A percentile compares a stretch with the other conserved stretches of the same genome.
Evolutionary conservation across 2,888 invertebrate genomes (phyloP).

Genomic region (Carcina quercana): DNA sequence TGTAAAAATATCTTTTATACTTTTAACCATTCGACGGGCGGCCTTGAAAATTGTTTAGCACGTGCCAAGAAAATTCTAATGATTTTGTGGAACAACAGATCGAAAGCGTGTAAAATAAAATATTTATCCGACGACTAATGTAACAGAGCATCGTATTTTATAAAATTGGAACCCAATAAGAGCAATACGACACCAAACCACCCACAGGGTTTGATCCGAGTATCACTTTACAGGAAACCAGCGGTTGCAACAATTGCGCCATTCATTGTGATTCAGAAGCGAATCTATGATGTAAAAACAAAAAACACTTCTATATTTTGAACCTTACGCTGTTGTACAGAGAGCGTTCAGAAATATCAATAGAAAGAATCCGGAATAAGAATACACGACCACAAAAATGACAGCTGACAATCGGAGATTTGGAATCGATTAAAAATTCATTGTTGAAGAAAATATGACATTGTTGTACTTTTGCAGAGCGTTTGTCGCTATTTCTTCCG

Average conservation of each 20-base stretch:
- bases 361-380: slow-evolving; percentile 25
- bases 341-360: slow-evolving; percentile 9
- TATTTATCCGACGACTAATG: too few species aligned
- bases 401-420: slow-evolving; percentile 30
- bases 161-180: slow-evolving; percentile 29
- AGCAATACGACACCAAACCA: slow-evolving; percentile 48
- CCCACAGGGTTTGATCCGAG: slow-evolving; percentile 43
- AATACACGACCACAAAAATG: slow-evolving; percentile 29
- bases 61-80: too few species aligned
- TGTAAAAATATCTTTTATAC: too few species aligned
- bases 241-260: slow-evolving; percentile 53
- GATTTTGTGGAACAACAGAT: too few species aligned
- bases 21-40: too few species aligned
- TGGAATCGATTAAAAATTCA: slow-evolving; percentile 7
- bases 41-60: too few species aligned
- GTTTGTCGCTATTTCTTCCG: not conserved
- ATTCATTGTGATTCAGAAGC: slow-evolving; percentile 31
- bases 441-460: slow-evolving; percentile 6
- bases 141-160: too few species aligned
- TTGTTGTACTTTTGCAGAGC: slow-evolving; percentile 7
- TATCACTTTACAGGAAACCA: slow-evolving; percentile 65
- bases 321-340: slow-evolving; percentile 18
- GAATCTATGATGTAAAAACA: slow-evolving; percentile 23
- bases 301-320: slow-evolving; percentile 14
- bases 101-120: too few species aligned